Evolutionary conservation across 2,797 vertebrate species (phyloP).

Genomic region (Rhinophrynus dorsalis): DNA sequence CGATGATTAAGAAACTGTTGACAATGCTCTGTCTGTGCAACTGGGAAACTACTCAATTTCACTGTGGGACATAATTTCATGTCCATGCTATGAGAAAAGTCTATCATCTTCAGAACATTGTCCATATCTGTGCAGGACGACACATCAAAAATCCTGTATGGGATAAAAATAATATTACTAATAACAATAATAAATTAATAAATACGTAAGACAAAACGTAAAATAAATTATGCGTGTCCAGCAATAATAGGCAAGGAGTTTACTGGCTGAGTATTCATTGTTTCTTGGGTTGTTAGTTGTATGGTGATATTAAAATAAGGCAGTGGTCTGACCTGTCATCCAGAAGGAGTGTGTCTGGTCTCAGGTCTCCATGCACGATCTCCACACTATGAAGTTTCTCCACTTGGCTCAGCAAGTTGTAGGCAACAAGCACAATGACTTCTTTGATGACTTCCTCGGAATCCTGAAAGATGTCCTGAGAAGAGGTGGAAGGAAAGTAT

Average conservation of each 20-base stretch:
- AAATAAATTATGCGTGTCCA: too few species aligned
- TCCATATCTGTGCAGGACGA: slow-evolving; percentile 54
- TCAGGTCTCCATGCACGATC: slow-evolving; percentile 73
- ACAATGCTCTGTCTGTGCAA: slow-evolving; percentile 60
- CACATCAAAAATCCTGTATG: slow-evolving; percentile 61
- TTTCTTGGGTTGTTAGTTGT: too few species aligned
- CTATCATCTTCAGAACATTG: slow-evolving; percentile 68
- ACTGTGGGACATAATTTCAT: slow-evolving; percentile 54
- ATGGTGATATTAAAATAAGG: neutral
- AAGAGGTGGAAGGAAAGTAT: slow-evolving; percentile 40
- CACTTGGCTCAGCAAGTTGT: slow-evolving; percentile 65
- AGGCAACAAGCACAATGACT: slow-evolving; percentile 60
- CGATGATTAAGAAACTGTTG: slow-evolving; percentile 64
- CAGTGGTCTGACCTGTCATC: slow-evolving; percentile 68
- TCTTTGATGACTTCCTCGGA: slow-evolving; percentile 55
- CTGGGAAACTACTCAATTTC: slow-evolving; percentile 61
- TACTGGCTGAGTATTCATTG: too few species aligned
- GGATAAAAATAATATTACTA: neutral
- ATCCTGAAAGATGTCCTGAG: slow-evolving; percentile 64
- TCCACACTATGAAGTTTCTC: slow-evolving; percentile 71
- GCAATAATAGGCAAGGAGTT: too few species aligned
- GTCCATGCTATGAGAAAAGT: slow-evolving; percentile 75
- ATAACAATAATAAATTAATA: neutral
- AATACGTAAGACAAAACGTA: too few species aligned
- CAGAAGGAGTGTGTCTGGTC: slow-evolving; percentile 66